Percentiles rank a stretch among this genome's conserved stretches.
Evolutionary conservation across 2,888 invertebrate species (phyloP).

Genomic region (Leucoma salicis): DNA sequence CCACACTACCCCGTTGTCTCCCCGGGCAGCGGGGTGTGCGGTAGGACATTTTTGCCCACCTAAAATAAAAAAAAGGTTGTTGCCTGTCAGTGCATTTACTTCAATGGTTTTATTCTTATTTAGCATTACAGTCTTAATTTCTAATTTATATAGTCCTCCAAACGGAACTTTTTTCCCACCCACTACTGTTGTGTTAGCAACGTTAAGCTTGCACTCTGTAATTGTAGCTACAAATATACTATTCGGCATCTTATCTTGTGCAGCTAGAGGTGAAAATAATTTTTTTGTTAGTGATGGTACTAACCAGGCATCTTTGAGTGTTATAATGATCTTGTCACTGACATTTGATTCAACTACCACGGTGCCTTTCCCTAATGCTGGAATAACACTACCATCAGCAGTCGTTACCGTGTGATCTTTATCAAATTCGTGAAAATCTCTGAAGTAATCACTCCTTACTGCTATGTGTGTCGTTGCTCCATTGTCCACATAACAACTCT

Average conservation of each 20-base stretch:
- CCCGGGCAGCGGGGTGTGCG: too few relatives aligned
- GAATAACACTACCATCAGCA: not conserved
- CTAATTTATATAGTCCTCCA: too few relatives aligned
- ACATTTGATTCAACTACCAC: constrained; percentile 1
- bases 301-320: not conserved
- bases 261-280: constrained; percentile 1
- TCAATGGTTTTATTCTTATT: too few relatives aligned
- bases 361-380: not conserved
- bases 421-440: not conserved
- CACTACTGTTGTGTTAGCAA: too few relatives aligned
- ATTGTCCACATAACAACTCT: constrained; percentile 3
- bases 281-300: constrained; percentile 2
- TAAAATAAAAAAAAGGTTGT: too few relatives aligned
- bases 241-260: constrained; percentile 1
- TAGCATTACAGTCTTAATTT: too few relatives aligned
- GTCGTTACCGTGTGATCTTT: not conserved
- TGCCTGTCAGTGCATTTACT: too few relatives aligned
- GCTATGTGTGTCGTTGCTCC: constrained; percentile 2
- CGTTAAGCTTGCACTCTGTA: too few relatives aligned
- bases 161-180: too few relatives aligned
- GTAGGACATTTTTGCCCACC: too few relatives aligned
- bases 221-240: too few relatives aligned
- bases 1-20: too few relatives aligned
- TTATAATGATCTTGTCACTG: not conserved
- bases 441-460: not conserved